Evolutionary conservation across 2,888 invertebrate species (phyloP).

Genomic region (Conistra vaccinii): DNA sequence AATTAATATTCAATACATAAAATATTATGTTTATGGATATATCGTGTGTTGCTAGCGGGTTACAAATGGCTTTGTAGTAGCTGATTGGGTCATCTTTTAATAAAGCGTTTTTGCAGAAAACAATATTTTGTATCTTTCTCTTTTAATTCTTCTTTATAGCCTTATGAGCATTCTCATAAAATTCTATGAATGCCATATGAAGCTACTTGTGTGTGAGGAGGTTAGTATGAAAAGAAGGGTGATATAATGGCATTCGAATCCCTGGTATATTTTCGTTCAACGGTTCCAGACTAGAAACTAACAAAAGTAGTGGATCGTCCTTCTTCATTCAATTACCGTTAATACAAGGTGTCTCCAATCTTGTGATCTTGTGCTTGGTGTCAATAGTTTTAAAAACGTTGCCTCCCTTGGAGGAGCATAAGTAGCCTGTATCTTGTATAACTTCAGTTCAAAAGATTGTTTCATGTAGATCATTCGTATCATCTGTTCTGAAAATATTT

Average conservation of each 20-base stretch:
- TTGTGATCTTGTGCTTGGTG: not conserved
- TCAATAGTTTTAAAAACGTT: not conserved
- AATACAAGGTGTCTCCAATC: not conserved
- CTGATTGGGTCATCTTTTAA: not conserved
- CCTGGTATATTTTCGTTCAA: not conserved
- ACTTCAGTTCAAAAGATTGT: not conserved
- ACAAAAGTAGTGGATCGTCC: not conserved
- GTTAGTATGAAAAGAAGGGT: not conserved
- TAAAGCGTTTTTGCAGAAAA: not conserved
- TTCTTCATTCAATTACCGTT: not conserved
- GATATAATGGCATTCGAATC: not conserved
- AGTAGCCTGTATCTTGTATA: not conserved
- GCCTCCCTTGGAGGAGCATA: not conserved
- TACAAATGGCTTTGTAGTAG: not conserved
- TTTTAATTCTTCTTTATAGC: too few relatives aligned
- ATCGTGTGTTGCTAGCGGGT: conserved; percentile 17
- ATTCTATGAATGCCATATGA: not conserved
- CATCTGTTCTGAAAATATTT: not conserved
- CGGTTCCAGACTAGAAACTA: not conserved
- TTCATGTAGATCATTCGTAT: not conserved
- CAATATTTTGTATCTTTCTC: not conserved
- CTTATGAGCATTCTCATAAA: not conserved
- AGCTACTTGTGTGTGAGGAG: not conserved
- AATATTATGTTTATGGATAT: conserved; percentile 28
- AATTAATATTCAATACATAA: conserved; percentile 42